Base-by-base conservation (phyloP, 2,113 vertebrate species). In the Turnix velox region DNA sequence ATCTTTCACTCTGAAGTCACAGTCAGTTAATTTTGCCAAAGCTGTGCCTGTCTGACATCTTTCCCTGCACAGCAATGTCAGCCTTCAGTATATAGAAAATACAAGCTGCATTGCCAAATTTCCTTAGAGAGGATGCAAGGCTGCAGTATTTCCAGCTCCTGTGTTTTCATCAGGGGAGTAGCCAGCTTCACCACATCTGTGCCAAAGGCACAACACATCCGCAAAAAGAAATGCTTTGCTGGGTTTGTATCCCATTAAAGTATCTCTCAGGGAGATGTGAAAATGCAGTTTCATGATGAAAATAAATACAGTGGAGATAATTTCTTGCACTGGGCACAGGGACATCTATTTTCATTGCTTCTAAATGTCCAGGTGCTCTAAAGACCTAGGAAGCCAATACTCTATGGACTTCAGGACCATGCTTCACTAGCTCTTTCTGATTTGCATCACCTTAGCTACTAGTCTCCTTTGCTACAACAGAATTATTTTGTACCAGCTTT, bases 251-350 rank as follows among this genome's bases (percentile, higher is more conserved):
- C 55, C 65, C 16, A 3, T 39, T 91, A 57, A 71, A 84, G 43
- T 35, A 55, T 67, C 84, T 88, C 87, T 91, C 39, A 10, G 5
- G 5, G 51, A 95, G 81, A 81, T 18, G 66, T 42, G 68, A 87
- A 92, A 96, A 92, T 33, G 61, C 33, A 72, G 57, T 89, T 93
- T 68, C 48, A 75, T 84, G 87, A 59, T 49, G 55, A 94, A 95
- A 92, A 90, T 62, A 94, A 88, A 88, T 40, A 61, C 73, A 67
- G n/a, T 20, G 48, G 61, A 87, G 91, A 69, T 84, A 43, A 93
- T 91, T 94, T 83, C 79, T 90, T 92, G 72, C 59, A 77, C 51
- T 57, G 69, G 14, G 52, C 84, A 74, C 48, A 61, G 0, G 19
- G 68, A 43, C 52, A 87, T 55, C 65, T 87, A 18, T 80, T 84